A percentile compares a stretch with the other conserved stretches of the same genome.
Evolutionary conservation across 2,113 vertebrate species (phyloP).

Genomic region (Mirza zaza): DNA sequence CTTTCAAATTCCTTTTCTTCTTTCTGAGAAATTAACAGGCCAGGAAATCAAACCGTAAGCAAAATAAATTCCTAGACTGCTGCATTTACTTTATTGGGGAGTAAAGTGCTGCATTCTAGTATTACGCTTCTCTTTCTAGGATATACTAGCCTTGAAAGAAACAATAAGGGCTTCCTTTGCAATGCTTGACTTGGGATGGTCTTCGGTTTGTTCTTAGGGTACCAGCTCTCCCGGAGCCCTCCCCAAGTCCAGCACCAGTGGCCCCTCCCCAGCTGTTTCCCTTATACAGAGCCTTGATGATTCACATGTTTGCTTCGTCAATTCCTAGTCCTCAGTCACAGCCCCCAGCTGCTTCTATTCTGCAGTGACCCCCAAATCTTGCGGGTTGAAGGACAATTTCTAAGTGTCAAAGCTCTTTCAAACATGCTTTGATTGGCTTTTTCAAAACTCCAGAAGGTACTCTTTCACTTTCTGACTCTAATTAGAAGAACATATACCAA

Average conservation of each 20-base stretch:
- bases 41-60: constrained; percentile 70
- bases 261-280: background rate
- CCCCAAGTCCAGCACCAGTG: accelerated
- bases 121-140: background rate
- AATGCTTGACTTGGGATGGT: background rate
- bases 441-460: background rate
- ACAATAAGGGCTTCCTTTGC: background rate
- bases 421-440: background rate
- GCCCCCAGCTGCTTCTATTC: background rate
- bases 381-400: background rate
- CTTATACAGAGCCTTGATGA: background rate
- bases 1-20: constrained; percentile 72
- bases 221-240: background rate
- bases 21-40: constrained; percentile 72
- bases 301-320: background rate
- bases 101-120: constrained; percentile 24
- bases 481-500: background rate
- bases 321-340: background rate
- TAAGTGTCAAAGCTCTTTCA: background rate
- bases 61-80: constrained; percentile 55
- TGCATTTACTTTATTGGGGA: constrained; percentile 59
- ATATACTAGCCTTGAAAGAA: background rate
- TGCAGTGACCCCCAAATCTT: background rate
- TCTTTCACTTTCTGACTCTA: background rate
- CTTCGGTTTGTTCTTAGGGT: background rate